These are phyloP conservation scores for Aegotheles bennettii DNA, from an alignment of 2,113 vertebrate species.

Conservation along the genomic window DNA sequence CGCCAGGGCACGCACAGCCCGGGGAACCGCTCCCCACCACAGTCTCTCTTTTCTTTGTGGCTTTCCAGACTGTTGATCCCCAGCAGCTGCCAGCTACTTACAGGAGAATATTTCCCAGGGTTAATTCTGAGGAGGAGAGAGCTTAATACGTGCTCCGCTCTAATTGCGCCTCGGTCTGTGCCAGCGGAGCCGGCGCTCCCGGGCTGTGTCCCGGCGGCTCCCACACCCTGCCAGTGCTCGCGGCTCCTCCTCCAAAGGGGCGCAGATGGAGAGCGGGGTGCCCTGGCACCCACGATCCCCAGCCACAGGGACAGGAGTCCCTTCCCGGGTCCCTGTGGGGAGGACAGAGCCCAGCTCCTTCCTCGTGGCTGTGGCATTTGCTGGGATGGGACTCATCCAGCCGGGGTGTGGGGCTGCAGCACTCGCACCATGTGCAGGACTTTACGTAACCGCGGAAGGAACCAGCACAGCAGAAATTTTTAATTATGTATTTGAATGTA, in stretches of 20 bases:
- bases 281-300: too few species aligned
- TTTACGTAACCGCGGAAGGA: neutral
- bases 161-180: neutral
- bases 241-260: neutral
- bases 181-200: neutral
- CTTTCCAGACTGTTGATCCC: neutral
- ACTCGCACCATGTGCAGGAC: neutral
- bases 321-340: fast-evolving
- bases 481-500: conserved; percentile 15
- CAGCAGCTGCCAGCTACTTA: neutral
- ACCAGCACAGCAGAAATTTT: neutral
- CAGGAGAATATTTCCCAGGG: neutral
- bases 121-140: neutral
- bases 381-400: fast-evolving
- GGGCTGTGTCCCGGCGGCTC: neutral
- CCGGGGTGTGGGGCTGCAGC: neutral
- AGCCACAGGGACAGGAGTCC: neutral
- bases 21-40: neutral
- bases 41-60: neutral
- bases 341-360: neutral
- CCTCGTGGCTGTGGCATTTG: neutral
- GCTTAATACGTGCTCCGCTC: neutral
- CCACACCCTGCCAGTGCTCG: fast-evolving
- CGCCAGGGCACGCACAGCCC: fast-evolving
- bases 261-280: too few species aligned